These are phyloP conservation scores for Pseudorasbora parva DNA, from an alignment of 2,113 vertebrate genomes.

Conservation along the genomic window DNA sequence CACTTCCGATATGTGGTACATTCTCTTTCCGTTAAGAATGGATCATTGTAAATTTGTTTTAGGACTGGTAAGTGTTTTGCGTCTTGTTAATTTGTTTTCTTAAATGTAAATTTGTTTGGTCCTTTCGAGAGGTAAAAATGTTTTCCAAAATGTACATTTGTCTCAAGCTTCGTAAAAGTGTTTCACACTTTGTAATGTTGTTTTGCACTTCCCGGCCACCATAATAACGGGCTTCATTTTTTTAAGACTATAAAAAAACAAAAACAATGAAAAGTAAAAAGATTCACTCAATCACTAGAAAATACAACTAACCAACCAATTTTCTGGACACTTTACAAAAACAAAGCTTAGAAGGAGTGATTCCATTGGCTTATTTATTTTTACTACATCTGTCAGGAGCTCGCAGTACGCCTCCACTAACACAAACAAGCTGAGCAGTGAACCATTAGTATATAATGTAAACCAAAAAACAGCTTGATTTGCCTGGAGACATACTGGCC, in stretches of 20 bases:
- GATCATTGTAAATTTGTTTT: too few species aligned
- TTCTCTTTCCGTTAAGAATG: too few species aligned
- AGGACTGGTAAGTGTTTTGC: too few species aligned
- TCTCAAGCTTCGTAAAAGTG: too few species aligned
- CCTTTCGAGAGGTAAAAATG: too few species aligned
- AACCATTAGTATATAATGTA: constrained; percentile 11
- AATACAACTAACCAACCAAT: too few species aligned
- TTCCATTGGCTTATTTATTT: constrained; percentile 20
- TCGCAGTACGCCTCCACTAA: not conserved
- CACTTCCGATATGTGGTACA: too few species aligned
- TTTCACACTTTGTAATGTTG: too few species aligned
- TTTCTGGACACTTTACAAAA: not conserved
- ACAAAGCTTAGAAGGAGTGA: not conserved
- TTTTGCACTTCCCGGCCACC: too few species aligned
- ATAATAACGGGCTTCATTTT: not conserved
- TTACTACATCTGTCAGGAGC: not conserved
- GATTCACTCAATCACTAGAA: not conserved
- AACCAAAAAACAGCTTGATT: constrained; percentile 3
- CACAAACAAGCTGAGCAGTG: not conserved
- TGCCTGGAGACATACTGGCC: constrained; percentile 69
- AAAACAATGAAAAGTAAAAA: not conserved
- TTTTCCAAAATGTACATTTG: too few species aligned
- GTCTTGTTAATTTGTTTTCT: too few species aligned
- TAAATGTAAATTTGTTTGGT: too few species aligned
- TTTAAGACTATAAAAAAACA: not conserved